Evolutionary conservation across 2,888 invertebrate genomes (phyloP).

Genomic region (Cabera pusaria): DNA sequence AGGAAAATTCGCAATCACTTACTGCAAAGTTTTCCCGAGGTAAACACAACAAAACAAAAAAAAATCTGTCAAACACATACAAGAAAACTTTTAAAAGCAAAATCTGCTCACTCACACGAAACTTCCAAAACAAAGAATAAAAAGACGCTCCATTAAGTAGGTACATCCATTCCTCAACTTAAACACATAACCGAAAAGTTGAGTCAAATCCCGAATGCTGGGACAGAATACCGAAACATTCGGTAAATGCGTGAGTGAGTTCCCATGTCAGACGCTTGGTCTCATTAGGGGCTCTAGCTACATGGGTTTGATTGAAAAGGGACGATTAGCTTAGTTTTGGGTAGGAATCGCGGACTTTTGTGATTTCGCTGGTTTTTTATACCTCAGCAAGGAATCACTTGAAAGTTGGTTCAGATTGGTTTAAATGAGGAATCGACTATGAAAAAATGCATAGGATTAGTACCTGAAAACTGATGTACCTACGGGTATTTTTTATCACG

Average conservation of each 20-base stretch:
- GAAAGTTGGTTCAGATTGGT: too few species aligned
- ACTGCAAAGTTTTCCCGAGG: too few species aligned
- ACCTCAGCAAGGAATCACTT: too few species aligned
- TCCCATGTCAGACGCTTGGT: constrained; percentile 4
- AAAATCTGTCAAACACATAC: constrained; percentile 2
- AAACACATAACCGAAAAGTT: constrained; percentile 2
- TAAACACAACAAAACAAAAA: too few species aligned
- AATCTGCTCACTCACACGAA: too few species aligned
- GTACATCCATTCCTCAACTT: constrained; percentile 1
- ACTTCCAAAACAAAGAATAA: background rate
- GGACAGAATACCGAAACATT: constrained; percentile 3
- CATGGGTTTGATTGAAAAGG: constrained; percentile 3
- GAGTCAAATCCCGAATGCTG: constrained; percentile 1
- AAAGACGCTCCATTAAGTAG: constrained; percentile 1
- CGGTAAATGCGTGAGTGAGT: constrained; percentile 7
- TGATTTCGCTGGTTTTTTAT: too few species aligned
- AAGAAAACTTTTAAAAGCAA: constrained; percentile 2
- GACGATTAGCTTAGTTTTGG: background rate
- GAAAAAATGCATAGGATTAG: too few species aligned
- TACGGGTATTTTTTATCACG: too few species aligned
- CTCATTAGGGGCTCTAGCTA: constrained; percentile 4
- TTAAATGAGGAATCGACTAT: too few species aligned
- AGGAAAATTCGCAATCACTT: too few species aligned
- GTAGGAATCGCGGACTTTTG: too few species aligned
- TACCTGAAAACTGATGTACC: too few species aligned